Evolutionary conservation across 2,797 vertebrate species (phyloP).

Genomic region (Pseudochirops corinnae): DNA sequence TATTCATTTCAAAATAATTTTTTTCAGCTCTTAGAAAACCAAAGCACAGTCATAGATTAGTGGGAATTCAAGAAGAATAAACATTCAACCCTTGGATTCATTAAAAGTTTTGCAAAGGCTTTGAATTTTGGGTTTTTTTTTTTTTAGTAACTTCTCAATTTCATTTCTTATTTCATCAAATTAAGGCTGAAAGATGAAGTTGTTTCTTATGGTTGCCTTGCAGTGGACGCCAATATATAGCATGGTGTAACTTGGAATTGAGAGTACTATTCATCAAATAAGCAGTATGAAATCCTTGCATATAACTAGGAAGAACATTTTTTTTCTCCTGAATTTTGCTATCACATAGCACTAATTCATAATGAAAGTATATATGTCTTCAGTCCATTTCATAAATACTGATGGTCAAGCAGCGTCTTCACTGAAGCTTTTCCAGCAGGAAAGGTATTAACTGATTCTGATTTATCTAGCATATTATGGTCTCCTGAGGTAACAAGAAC

Average conservation of each 20-base stretch:
- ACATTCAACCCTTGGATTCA: not conserved
- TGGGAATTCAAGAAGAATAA: not conserved
- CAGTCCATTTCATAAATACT: not conserved
- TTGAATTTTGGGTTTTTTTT: not conserved
- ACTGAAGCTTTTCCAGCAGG: not conserved
- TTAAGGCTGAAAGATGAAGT: not conserved
- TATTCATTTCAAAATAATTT: conserved; percentile 49
- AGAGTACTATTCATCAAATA: not conserved
- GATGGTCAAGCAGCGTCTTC: not conserved
- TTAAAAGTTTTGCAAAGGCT: not conserved
- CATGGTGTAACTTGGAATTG: not conserved
- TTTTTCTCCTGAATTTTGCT: not conserved
- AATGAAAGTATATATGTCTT: not conserved
- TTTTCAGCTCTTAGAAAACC: conserved; percentile 29
- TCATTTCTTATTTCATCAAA: not conserved
- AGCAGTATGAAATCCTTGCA: not conserved
- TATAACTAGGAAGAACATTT: not conserved
- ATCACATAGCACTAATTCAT: not conserved
- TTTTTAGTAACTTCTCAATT: not conserved
- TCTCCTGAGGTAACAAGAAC: not conserved
- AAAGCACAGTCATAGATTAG: not conserved
- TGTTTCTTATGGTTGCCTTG: not conserved
- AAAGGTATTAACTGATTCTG: not conserved
- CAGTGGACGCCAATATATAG: not conserved
- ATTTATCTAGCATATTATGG: not conserved